Conservation (phyloP, 2,888 invertebrate species). For the Phragmatobia fuliginosa region DNA sequence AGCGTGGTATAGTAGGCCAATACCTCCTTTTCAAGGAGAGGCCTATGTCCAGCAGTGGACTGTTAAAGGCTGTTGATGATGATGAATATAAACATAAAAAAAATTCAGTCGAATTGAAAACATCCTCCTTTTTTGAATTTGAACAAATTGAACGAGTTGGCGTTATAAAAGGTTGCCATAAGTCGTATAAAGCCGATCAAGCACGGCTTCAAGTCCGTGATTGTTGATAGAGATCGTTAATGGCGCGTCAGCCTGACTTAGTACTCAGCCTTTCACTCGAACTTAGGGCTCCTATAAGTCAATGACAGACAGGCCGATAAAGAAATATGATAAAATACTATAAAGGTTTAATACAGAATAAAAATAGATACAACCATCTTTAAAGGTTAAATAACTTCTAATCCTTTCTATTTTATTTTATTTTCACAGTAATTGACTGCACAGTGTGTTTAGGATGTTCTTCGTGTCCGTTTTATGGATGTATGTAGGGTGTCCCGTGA, state of each 20-base stretch:
- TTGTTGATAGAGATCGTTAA: constrained; percentile 33
- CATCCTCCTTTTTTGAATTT: too few relatives aligned
- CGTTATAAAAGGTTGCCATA: constrained; percentile 28
- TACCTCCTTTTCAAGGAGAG: too few relatives aligned
- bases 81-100: too few relatives aligned
- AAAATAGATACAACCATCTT: neutral
- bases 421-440: too few relatives aligned
- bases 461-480: too few relatives aligned
- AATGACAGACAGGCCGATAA: neutral
- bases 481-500: too few relatives aligned
- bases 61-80: too few relatives aligned
- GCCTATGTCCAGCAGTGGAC: too few relatives aligned
- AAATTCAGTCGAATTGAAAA: too few relatives aligned
- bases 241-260: constrained; percentile 6
- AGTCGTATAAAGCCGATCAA: constrained; percentile 25
- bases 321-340: neutral
- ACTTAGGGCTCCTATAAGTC: neutral
- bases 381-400: neutral
- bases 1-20: too few relatives aligned
- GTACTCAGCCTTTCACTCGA: constrained; percentile 3
- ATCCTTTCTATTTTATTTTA: neutral
- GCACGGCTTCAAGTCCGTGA: constrained; percentile 17
- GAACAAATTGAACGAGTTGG: neutral
- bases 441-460: too few relatives aligned
- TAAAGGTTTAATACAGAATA: neutral